Percentiles rank a stretch among this genome's conserved stretches.
Conservation (phyloP, 2,113 vertebrate genomes). For the Scortum barcoo region DNA sequence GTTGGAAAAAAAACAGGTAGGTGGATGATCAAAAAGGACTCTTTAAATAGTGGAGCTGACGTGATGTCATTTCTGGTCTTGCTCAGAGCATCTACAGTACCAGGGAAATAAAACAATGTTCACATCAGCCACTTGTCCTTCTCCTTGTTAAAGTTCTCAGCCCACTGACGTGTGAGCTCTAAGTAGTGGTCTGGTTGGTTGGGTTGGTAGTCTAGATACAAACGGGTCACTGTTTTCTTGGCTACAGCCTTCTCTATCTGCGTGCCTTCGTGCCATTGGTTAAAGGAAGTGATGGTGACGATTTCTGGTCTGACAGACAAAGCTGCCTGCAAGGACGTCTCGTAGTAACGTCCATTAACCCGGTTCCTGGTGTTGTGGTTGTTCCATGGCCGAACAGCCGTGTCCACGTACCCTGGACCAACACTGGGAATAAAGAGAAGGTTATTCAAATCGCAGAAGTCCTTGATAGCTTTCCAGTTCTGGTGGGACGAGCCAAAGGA, state of each 20-base stretch:
- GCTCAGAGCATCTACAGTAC: background rate
- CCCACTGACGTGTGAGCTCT: slow-evolving; percentile 91
- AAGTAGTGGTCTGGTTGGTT: slow-evolving; percentile 88
- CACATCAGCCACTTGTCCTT: slow-evolving; percentile 93
- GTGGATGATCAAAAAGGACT: slow-evolving; percentile 10
- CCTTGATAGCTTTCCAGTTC: slow-evolving; percentile 93
- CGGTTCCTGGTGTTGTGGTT: slow-evolving; percentile 92
- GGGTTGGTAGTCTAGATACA: slow-evolving; percentile 91
- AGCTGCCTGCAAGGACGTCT: slow-evolving; percentile 91
- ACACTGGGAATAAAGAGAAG: slow-evolving; percentile 92
- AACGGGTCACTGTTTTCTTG: slow-evolving; percentile 88
- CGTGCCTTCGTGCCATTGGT: slow-evolving; percentile 94
- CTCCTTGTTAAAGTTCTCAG: slow-evolving; percentile 91
- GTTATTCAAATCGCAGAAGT: slow-evolving; percentile 90
- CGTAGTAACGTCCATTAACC: slow-evolving; percentile 92
- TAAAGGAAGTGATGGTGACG: slow-evolving; percentile 92
- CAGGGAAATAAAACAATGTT: background rate
- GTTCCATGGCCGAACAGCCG: slow-evolving; percentile 92
- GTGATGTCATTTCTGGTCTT: background rate
- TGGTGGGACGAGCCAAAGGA: slow-evolving; percentile 94
- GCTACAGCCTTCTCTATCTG: slow-evolving; percentile 91
- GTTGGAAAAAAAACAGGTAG: slow-evolving; percentile 8
- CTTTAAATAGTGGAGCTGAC: slow-evolving; percentile 2
- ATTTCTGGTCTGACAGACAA: slow-evolving; percentile 89
- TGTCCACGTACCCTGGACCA: slow-evolving; percentile 91